Base-by-base conservation (phyloP, 2,888 invertebrate species). In the Phanerotoma sp. region DNA sequence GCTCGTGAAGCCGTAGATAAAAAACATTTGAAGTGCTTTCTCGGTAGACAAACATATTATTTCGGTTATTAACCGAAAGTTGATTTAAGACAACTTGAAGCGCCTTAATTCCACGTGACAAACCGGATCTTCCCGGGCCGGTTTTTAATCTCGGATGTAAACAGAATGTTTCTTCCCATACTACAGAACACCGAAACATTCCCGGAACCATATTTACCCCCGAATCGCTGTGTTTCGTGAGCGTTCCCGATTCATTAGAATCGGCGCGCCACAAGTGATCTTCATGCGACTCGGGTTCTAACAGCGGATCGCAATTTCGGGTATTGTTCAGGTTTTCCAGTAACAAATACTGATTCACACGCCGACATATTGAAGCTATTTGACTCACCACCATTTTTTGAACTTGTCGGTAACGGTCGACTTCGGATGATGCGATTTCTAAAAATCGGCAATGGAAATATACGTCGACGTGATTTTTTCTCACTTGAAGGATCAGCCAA, bases 11-110 rank as follows among this genome's bases (percentile, higher is more conserved):
- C 22, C 81, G 73, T 33, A 83, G 63, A 70, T 86, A 86, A 68
- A 85, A 86, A 0, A 86, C 85, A 64, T 84, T 84, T 13, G 80
- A 80, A 54, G 80, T 78, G 35, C 78, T 81, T 64, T 89, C 88
- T 68, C 83, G 82, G 68, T 87, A 87, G 11, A 89, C 88, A 76
- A 88, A 89, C 88, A 89, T 87, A 72, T 89, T 89, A 61, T 79
- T 84, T 35, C 89, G 79, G 68, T 90, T 89, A 62, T 80, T 82
- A 1, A 89, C 88, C 3, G 86, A 84, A 67, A 89, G 86, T 53
- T 86, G 82, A 66, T 84, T 85, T 22, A 90, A 77, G 7, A 87
- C 84, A 15, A 82, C 81, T 62, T 84, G 82, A 44, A 89, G 75
- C 3, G 86, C 86, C 70, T 84, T 81, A 38, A 84, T 82, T n/a